Evolutionary conservation across 1,140 invertebrate species (phyloP).

Genomic region (Drosophila trapezifrons): DNA sequence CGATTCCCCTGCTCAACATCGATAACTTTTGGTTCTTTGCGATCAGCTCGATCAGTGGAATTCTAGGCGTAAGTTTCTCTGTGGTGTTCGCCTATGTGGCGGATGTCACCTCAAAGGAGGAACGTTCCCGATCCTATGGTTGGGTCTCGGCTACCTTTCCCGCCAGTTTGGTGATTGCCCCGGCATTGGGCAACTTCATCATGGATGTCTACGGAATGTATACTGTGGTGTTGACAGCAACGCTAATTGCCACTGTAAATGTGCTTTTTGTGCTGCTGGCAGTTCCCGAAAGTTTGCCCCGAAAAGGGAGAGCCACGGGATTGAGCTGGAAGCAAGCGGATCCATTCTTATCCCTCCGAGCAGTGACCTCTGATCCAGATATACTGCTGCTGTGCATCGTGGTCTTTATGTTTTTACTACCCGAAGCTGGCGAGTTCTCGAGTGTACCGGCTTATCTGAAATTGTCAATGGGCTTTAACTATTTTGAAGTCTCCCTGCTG

Average conservation of each 20-base stretch:
- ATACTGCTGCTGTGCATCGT: constrained; percentile 98
- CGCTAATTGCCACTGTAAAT: constrained; percentile 96
- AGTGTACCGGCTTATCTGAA: constrained; percentile 99
- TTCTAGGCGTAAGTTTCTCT: constrained; percentile 99
- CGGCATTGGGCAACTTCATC: constrained; percentile 97
- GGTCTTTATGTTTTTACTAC: constrained; percentile 98
- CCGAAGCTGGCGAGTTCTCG: constrained; percentile 99
- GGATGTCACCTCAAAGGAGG: constrained; percentile 98
- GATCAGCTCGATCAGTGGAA: constrained; percentile 98
- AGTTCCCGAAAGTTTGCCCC: constrained; percentile 98
- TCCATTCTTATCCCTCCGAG: constrained; percentile 96
- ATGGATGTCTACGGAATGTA: constrained; percentile 95
- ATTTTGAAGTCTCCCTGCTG: constrained; percentile 97
- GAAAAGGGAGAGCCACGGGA: constrained; percentile 92
- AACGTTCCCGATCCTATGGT: constrained; percentile 97
- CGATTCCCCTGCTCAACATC: constrained; percentile 99
- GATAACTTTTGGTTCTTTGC: constrained; percentile 99
- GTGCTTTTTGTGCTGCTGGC: constrained; percentile 99
- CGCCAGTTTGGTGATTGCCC: constrained; percentile 97
- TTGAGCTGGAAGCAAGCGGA: constrained; percentile 98
- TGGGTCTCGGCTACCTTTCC: constrained; percentile 99
- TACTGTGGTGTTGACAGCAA: constrained; percentile 96
- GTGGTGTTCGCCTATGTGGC: constrained; percentile 99
- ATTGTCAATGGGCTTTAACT: constrained; percentile 98
- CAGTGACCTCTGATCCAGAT: constrained; percentile 97